Percentiles rank a stretch among this genome's conserved stretches.
phyloP scores from a whole-genome alignment of 2,797 vertebrate species.

The Coreius guichenoti region DNA sequence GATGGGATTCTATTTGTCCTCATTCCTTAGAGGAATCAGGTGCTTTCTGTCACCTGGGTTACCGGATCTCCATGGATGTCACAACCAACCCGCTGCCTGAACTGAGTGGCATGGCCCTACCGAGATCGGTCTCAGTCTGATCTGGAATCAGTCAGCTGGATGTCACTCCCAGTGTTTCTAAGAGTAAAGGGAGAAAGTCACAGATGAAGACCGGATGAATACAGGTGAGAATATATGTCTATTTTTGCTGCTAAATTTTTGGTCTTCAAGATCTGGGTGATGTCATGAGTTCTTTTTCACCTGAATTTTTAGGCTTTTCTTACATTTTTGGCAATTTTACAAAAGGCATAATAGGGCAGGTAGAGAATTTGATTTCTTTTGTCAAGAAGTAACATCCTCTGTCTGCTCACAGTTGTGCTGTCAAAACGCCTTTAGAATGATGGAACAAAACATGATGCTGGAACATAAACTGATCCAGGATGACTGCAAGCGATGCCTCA shows the following conservation, averaged over 20 bases:
- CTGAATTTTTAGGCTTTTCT: neutral
- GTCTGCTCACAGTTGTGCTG: slow-evolving; percentile 21
- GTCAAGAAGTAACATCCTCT: neutral
- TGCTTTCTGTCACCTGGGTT: slow-evolving; percentile 59
- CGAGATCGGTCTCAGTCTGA: slow-evolving; percentile 43
- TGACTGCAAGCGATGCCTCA: slow-evolving; percentile 54
- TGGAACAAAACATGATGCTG: slow-evolving; percentile 30
- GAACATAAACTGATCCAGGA: neutral
- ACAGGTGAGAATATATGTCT: slow-evolving; percentile 34
- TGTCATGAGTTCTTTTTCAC: neutral
- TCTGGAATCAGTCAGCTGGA: slow-evolving; percentile 47
- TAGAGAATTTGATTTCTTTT: neutral
- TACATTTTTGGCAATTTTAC: neutral
- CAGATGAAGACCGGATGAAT: slow-evolving; percentile 12
- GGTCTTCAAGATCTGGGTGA: neutral
- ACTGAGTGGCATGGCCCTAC: slow-evolving; percentile 3
- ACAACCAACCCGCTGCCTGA: slow-evolving; percentile 39
- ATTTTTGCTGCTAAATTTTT: neutral
- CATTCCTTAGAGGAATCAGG: slow-evolving; percentile 56
- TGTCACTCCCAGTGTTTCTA: slow-evolving; percentile 5
- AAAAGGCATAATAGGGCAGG: neutral
- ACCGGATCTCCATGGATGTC: slow-evolving; percentile 57
- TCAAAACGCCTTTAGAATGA: slow-evolving; percentile 37
- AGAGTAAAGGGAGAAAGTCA: slow-evolving; percentile 5
- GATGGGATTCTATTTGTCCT: slow-evolving; percentile 41